Evolutionary conservation across 2,888 invertebrate species (phyloP), one percentile per base, ranked within the genome.

Genomic region (Zelleria hepariella): DNA sequence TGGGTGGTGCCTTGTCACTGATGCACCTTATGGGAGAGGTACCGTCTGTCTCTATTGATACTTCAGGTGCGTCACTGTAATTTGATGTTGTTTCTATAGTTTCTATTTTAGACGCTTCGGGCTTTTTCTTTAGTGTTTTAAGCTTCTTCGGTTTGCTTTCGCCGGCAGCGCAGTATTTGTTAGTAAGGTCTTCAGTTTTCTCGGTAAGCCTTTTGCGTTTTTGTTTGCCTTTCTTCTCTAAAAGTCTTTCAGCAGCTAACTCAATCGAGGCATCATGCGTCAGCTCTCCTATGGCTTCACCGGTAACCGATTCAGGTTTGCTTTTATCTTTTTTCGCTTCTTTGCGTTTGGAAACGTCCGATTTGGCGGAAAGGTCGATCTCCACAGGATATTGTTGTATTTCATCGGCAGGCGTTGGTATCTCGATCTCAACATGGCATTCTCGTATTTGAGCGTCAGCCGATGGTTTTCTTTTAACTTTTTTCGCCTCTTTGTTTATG

Each of bases 1-100:
- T 65, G 0, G 82, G 84, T 0, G 85, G 84, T 0, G 61, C 59
- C 67, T 83, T 82, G n/a, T 78, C 67, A 0, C n/a, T 24, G 53
- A 25, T 25, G 5, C 24, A 23, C 10, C 10, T 15, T 42, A 42
- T 2, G 15, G 2, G 32, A 42, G 32, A 42, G 7, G 23, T 23
- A 51, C 21, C 51, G 23, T 20, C 58, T 2, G 80, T 78, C 2
- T 66, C 65, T 60, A 85, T 78, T 8, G 83, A 78, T 47, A 62
- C 70, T 7, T 75, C 77, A 2, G 73, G 73, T 53, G n/a, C 65
- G 27, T 67, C 67, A 10, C 63, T 59, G n/a, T n/a, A n/a, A 48
- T 59, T 15, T 58, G 42, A 61, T 58, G 2, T 62, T 6, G 15
- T 42, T 18, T 59, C 58, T 55, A 62, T 60, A 8, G 60, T 51